These are phyloP conservation scores for Ectropis grisescens DNA, from an alignment of 1,140 invertebrate species.

Conservation along the genomic window DNA sequence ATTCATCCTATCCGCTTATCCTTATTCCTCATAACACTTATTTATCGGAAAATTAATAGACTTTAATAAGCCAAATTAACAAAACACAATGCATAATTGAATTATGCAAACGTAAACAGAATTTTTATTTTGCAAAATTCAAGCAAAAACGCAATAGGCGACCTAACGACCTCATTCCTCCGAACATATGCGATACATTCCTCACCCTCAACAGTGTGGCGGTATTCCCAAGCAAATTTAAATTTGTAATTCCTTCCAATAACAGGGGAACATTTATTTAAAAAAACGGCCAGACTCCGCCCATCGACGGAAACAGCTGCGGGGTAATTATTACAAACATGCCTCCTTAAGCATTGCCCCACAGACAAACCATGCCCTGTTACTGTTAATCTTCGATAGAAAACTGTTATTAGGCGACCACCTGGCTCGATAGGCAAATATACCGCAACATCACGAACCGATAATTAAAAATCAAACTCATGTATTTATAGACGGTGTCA, in stretches of 20 bases:
- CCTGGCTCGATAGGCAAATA: constrained; percentile 3
- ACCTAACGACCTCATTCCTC: constrained; percentile 23
- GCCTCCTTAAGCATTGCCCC: constrained; percentile 37
- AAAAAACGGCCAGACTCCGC: constrained; percentile 46
- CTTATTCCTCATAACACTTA: too few species aligned
- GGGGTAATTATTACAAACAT: constrained; percentile 54
- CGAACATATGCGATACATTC: constrained; percentile 62
- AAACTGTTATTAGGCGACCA: constrained; percentile 12
- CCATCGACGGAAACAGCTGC: constrained; percentile 63
- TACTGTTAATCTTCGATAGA: constrained; percentile 18
- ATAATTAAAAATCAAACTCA: too few species aligned
- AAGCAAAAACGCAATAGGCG: too few species aligned
- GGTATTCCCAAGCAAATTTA: constrained; percentile 58
- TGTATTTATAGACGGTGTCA: too few species aligned
- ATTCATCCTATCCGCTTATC: too few species aligned
- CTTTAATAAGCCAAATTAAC: too few species aligned
- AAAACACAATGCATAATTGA: too few species aligned
- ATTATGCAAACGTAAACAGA: too few species aligned
- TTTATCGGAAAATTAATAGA: too few species aligned
- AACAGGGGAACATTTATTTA: constrained; percentile 43
- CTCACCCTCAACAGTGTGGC: constrained; percentile 33
- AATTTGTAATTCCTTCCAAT: constrained; percentile 61
- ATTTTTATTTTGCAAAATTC: too few species aligned
- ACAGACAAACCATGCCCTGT: constrained; percentile 9
- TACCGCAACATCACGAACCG: too few species aligned